Conservation (phyloP, 2,113 vertebrate genomes). For the Ploceus nigricollis region DNA sequence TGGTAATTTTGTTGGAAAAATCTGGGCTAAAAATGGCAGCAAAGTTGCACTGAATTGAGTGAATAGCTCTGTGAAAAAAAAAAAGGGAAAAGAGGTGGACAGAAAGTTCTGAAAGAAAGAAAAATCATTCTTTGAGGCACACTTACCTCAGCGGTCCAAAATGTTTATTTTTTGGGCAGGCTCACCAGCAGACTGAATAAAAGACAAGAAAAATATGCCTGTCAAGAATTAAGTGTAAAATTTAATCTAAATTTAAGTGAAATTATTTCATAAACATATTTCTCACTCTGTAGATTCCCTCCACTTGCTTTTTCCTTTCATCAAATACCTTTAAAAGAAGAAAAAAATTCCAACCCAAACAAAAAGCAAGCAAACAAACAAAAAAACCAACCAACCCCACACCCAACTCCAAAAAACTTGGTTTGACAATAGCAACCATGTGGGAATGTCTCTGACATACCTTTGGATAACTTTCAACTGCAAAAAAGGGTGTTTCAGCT, state of each 20-base stretch:
- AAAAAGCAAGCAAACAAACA: neutral
- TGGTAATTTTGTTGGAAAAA: neutral
- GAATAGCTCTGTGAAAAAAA: neutral
- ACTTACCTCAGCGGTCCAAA: neutral
- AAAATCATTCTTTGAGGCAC: neutral
- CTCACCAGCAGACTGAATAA: neutral
- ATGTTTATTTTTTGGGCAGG: neutral
- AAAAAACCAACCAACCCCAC: fast-evolving
- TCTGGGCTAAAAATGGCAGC: neutral
- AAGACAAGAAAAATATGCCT: neutral
- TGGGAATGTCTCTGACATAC: neutral
- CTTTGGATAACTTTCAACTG: neutral
- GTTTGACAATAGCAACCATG: neutral
- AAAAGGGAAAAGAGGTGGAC: neutral
- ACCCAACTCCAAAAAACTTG: neutral
- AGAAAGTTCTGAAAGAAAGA: neutral
- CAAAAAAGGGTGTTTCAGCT: neutral
- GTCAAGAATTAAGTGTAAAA: neutral
- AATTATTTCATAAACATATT: neutral
- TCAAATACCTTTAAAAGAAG: neutral
- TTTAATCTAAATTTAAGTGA: neutral
- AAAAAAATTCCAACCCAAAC: neutral
- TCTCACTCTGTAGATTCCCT: neutral
- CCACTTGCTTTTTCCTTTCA: neutral
- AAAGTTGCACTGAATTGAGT: neutral